Percentiles rank a stretch among this genome's conserved stretches.
Conservation (phyloP, 2,797 vertebrate species). For the Scomberomorus guttatus region DNA sequence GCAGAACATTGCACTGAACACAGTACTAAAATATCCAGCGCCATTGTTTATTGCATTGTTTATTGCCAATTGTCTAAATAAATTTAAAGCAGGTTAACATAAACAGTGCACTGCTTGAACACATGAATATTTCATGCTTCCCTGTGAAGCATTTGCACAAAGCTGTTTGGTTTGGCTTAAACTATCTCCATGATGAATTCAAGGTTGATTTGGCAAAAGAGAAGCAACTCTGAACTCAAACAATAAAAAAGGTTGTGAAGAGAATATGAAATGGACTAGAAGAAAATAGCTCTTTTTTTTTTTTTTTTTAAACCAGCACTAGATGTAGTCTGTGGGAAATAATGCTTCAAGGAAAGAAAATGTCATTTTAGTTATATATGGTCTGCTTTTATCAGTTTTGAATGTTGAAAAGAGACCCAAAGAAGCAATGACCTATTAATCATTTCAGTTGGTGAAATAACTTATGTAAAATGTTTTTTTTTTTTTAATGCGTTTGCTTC, state of each 20-base stretch:
- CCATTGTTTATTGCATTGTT: slow-evolving; percentile 9
- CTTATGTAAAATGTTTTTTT: background rate
- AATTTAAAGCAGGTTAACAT: slow-evolving; percentile 28
- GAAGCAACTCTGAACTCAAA: slow-evolving; percentile 25
- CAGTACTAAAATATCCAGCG: background rate
- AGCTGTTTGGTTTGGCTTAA: slow-evolving; percentile 38
- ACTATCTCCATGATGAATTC: slow-evolving; percentile 34
- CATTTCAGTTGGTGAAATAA: slow-evolving; percentile 3
- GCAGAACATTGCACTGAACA: background rate
- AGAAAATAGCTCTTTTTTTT: slow-evolving; percentile 1
- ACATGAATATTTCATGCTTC: slow-evolving; percentile 55
- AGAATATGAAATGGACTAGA: background rate
- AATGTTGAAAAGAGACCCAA: slow-evolving; percentile 40
- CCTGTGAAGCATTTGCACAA: slow-evolving; percentile 29
- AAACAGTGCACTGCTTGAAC: slow-evolving; percentile 29
- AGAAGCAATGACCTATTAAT: slow-evolving; percentile 35
- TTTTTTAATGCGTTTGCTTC: background rate
- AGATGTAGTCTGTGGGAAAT: background rate
- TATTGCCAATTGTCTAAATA: slow-evolving; percentile 25
- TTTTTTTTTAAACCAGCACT: background rate
- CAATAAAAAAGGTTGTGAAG: slow-evolving; percentile 1
- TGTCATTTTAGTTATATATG: slow-evolving; percentile 39
- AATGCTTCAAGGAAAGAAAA: slow-evolving; percentile 11
- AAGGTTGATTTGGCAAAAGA: slow-evolving; percentile 40
- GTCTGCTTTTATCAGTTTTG: slow-evolving; percentile 40